Evolutionary conservation across 2,888 invertebrate species (phyloP).

Genomic region (Heliconius hortense): DNA sequence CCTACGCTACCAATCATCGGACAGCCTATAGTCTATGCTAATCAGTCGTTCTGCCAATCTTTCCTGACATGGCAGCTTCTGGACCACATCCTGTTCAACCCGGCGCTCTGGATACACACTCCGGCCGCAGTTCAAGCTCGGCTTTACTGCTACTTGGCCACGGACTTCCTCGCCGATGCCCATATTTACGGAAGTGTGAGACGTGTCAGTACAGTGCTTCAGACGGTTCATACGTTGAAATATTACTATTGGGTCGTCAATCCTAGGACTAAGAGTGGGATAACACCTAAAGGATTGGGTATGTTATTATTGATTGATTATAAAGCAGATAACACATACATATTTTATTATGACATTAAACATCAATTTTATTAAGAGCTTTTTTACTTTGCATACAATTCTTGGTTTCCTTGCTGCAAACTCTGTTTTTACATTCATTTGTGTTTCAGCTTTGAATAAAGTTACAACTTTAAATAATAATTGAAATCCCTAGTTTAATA

Average conservation of each 20-base stretch:
- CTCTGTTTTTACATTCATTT: background rate
- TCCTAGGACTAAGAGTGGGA: slow-evolving; percentile 96
- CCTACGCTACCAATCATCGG: slow-evolving; percentile 75
- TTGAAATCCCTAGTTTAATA: too few species aligned
- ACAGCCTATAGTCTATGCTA: slow-evolving; percentile 80
- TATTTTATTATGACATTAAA: background rate
- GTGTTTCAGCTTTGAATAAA: background rate
- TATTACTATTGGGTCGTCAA: slow-evolving; percentile 99
- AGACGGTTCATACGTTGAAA: slow-evolving; percentile 99
- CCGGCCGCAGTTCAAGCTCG: slow-evolving; percentile 97
- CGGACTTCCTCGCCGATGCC: slow-evolving; percentile 98
- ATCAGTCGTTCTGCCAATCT: slow-evolving; percentile 95
- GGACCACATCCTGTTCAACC: slow-evolving; percentile 99
- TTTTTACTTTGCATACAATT: background rate
- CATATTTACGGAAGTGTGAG: slow-evolving; percentile 98
- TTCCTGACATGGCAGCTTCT: slow-evolving; percentile 97
- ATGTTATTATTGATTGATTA: slow-evolving; percentile 59
- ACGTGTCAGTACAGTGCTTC: slow-evolving; percentile 97
- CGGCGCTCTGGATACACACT: slow-evolving; percentile 99
- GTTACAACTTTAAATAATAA: background rate
- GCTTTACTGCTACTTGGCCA: slow-evolving; percentile 98
- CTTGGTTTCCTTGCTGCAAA: background rate
- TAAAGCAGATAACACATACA: background rate
- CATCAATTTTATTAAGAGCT: background rate
- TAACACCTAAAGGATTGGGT: slow-evolving; percentile 97